Evolutionary conservation across 2,113 vertebrate species (phyloP).

Genomic region (Macaca fascicularis): T2T-MFA8v1.1 NC_088385.1:128173501-128174000

Average conservation of each 20-base stretch:
- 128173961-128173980: too few species aligned
- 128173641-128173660: not conserved
- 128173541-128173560: not conserved
- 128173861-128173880: not conserved
- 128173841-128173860: not conserved
- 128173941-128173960: too few species aligned
- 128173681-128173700: not conserved
- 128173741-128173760: not conserved
- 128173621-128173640: not conserved
- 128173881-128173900: not conserved
- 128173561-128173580: not conserved
- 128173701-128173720: not conserved
- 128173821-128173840: not conserved
- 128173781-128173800: not conserved
- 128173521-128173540: not conserved
- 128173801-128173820: not conserved
- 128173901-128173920: not conserved
- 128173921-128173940: too few species aligned
- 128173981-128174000: too few species aligned
- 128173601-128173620: not conserved
- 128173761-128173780: not conserved
- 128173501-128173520: not conserved
- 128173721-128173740: not conserved
- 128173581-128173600: not conserved
- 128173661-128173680: not conserved